A percentile compares a stretch with the other conserved stretches of the same genome.
Evolutionary conservation across 2,888 invertebrate species (phyloP).

Genomic region (Invenusta paracnida): DNA sequence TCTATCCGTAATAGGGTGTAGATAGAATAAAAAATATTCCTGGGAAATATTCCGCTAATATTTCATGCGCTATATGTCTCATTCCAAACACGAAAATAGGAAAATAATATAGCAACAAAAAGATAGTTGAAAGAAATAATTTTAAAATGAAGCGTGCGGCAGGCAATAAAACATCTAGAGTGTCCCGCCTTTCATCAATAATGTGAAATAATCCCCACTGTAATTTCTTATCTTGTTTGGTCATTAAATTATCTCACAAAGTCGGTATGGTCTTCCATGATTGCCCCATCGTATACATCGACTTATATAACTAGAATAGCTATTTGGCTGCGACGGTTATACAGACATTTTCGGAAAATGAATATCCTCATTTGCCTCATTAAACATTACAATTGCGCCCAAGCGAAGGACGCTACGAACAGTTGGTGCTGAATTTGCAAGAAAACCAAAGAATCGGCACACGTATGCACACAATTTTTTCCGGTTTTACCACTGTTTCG

Average conservation of each 20-base stretch:
- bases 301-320: neutral
- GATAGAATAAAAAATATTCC: neutral
- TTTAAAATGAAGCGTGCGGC: neutral
- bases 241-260: conserved; percentile 1
- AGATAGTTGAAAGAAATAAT: neutral
- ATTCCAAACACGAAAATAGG: neutral
- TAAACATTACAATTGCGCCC: neutral
- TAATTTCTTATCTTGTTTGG: conserved; percentile 20
- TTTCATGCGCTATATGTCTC: neutral
- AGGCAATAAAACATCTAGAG: neutral
- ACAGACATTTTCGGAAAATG: neutral
- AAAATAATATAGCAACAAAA: neutral
- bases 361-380: neutral
- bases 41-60: neutral
- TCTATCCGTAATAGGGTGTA: too few species aligned
- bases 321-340: too few species aligned
- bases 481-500: neutral
- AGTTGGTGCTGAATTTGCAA: too few species aligned
- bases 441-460: too few species aligned
- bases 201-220: conserved; percentile 2
- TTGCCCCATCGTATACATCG: neutral
- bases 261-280: neutral
- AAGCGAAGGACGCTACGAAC: neutral
- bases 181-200: conserved; percentile 9
- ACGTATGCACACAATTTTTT: neutral